Evolutionary conservation across 2,113 vertebrate genomes (phyloP).

Genomic region (Tragelaphus strepsiceros): DNA sequence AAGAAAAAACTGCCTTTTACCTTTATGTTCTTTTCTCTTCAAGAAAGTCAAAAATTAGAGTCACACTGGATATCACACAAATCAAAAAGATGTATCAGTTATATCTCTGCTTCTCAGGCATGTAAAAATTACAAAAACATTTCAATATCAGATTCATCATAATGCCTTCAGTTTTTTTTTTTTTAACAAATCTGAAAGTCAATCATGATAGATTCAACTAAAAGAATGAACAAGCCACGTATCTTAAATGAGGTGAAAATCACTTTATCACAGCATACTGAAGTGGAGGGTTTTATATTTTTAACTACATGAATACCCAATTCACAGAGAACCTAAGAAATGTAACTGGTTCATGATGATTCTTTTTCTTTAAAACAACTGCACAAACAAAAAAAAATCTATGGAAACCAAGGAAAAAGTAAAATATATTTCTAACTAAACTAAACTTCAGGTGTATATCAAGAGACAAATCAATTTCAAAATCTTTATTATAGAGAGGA

Average conservation of each 20-base stretch:
- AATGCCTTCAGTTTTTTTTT: not conserved
- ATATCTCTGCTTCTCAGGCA: not conserved
- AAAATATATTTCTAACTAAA: slow-evolving; percentile 54
- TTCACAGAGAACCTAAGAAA: slow-evolving; percentile 25
- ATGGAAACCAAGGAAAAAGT: slow-evolving; percentile 19
- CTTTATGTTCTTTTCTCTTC: not conserved
- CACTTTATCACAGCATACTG: slow-evolving; percentile 19
- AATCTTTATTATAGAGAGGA: slow-evolving; percentile 62
- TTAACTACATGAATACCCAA: slow-evolving; percentile 37
- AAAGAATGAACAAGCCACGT: not conserved
- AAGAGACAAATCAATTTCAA: slow-evolving; percentile 65
- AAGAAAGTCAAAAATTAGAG: not conserved
- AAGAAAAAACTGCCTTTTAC: not conserved
- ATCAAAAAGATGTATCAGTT: not conserved
- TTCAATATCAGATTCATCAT: not conserved
- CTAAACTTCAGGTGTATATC: slow-evolving; percentile 45
- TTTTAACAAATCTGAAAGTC: slow-evolving; percentile 36
- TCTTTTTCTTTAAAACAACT: slow-evolving; percentile 1
- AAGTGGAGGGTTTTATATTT: not conserved
- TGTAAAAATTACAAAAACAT: not conserved
- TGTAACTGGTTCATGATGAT: not conserved
- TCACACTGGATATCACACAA: not conserved
- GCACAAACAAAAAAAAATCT: not conserved
- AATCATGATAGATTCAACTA: not conserved
- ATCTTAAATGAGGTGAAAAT: not conserved